Evolutionary conservation across 2,113 vertebrate species (phyloP), one percentile per base, ranked within the genome.

Genomic region (Lasiurus cinereus): DNA sequence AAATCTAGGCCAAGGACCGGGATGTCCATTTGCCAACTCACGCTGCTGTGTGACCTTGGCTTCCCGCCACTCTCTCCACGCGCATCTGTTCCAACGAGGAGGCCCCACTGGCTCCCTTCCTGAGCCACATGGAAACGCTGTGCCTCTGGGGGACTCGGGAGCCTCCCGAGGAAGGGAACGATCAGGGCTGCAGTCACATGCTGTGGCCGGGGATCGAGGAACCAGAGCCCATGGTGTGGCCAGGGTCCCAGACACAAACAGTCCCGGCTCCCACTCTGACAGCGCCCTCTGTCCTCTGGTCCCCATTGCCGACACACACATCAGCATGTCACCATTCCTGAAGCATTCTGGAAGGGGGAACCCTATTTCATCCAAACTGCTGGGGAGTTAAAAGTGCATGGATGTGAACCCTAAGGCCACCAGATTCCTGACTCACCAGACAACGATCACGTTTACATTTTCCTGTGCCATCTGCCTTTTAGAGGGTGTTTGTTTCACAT

Each of bases 401-500:
- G 87, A 66, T 56, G n/a, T 90, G 94, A 48, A 94, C 90, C 94
- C 67, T 36, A 87, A 94, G 84, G 92, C 72, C 67, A 59, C 77
- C 52, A 72, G 80, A 73, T 92, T 96, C 94, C 93, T 93, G 88
- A 93, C 92, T 94, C 95, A 93, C 88, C 94, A 97, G 90, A 91
- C 93, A 90, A 77, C 78, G 94, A 95, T 97, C 90, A 94, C n/a
- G 92, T 94, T 95, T 80, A 33, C 93, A 94, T 96, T 94, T 94
- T 84, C 86, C 82, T 74, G 66, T 27, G 52, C 87, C 67, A 50
- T n/a, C 62, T 8, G 1, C 97, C 83, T 95, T 96, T 95, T 56
- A 91, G 84, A 92, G 15, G 77, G 84, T 93, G 70, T 93, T 96
- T 94, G 70, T 90, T 96, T 96, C 90, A 89, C 95, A 88, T 95